Base-by-base conservation (phyloP, 1,140 invertebrate genomes). In the Pinna nobilis region DNA sequence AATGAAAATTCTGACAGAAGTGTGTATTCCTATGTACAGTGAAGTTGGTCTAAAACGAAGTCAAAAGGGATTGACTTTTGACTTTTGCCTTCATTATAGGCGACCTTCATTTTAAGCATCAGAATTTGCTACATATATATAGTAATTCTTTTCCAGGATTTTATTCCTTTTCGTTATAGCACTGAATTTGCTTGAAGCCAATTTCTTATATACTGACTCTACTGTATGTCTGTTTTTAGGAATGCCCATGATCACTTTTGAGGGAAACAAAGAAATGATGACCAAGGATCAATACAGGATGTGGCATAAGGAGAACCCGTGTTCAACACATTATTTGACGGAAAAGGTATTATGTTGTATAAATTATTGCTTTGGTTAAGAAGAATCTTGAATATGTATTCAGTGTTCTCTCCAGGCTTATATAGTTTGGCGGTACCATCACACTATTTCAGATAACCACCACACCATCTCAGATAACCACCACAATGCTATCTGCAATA, bases 161-260 rank as follows among this genome's bases (percentile, higher is more conserved):
- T n/a, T n/a, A n/a, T n/a, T n/a, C n/a, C n/a, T n/a, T n/a, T n/a
- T n/a, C n/a, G n/a, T n/a, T n/a, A n/a, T n/a, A n/a, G n/a, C n/a
- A n/a, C n/a, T n/a, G n/a, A n/a, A n/a, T n/a, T n/a, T n/a, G n/a
- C n/a, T n/a, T n/a, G n/a, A n/a, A n/a, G 4, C 15, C 3, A 15
- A 9, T 9, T 33, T 30, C 20, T 7, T 44, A 20, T 49, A 30
- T 23, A 23, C 25, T 61, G 49, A 53, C 20, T 28, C 2, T 53
- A 1, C 7, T 33, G 23, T 28, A 18, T 49, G 3, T 59, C 55
- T 30, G 33, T 39, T 70, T 50, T n/a, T 60, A 85, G 83, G 83
- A 32, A 74, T 79, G 30, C 79, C 80, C 15, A 80, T 80, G 82
- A 50, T 85, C 3, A 64, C 74, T 15, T 51, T 78, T 30, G 77